Conservation (phyloP, 2,797 vertebrate species). For the Myripristis murdjan region DNA sequence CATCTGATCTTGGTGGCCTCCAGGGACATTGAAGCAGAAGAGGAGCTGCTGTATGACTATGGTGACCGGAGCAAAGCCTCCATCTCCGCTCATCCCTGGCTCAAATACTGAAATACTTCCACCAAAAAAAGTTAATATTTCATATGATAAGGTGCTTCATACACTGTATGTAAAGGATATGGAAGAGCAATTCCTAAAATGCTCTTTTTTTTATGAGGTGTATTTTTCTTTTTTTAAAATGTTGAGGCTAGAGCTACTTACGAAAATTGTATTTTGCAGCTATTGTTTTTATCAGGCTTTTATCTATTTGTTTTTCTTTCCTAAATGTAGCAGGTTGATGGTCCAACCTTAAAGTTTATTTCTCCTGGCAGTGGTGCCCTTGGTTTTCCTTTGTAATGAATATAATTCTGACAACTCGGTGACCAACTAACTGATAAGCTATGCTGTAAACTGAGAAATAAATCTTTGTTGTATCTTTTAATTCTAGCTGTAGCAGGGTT, state of each 20-base stretch:
- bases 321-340: slow-evolving; percentile 22
- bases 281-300: slow-evolving; percentile 74
- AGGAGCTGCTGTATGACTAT: slow-evolving; percentile 96
- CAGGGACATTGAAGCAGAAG: slow-evolving; percentile 88
- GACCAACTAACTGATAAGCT: slow-evolving; percentile 59
- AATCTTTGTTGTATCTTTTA: slow-evolving; percentile 46
- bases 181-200: slow-evolving; percentile 10
- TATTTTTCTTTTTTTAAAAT: slow-evolving; percentile 73
- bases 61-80: slow-evolving; percentile 94
- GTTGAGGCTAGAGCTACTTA: slow-evolving; percentile 71
- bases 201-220: slow-evolving; percentile 34
- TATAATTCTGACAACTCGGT: slow-evolving; percentile 24
- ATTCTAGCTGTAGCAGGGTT: slow-evolving; percentile 8
- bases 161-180: slow-evolving; percentile 18
- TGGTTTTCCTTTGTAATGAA: slow-evolving; percentile 25
- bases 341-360: slow-evolving; percentile 22
- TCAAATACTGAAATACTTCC: slow-evolving; percentile 85
- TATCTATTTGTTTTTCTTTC: slow-evolving; percentile 40
- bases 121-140: slow-evolving; percentile 1
- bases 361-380: slow-evolving; percentile 23
- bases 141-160: slow-evolving; percentile 20
- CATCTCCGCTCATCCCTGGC: slow-evolving; percentile 93
- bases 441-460: slow-evolving; percentile 61
- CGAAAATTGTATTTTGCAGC: slow-evolving; percentile 60
- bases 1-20: slow-evolving; percentile 95